A percentile compares a stretch with the other conserved stretches of the same genome.
These are phyloP conservation scores for Morpho helenor DNA, from an alignment of 2,888 invertebrate genomes.

Conservation along the genomic window DNA sequence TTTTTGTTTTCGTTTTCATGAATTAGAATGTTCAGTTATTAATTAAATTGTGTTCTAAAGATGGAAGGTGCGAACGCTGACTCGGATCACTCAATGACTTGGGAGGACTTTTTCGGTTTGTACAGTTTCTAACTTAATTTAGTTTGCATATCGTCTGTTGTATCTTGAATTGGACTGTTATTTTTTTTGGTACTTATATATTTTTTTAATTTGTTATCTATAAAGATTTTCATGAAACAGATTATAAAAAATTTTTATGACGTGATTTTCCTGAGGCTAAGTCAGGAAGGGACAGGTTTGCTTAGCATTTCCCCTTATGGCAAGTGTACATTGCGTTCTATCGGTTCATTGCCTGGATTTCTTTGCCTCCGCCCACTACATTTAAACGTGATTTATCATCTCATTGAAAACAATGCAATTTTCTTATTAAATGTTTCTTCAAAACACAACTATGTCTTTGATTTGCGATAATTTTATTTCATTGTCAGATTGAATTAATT, in stretches of 20 bases:
- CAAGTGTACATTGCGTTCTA: slow-evolving; percentile 37
- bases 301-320: slow-evolving; percentile 58
- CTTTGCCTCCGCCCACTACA: slow-evolving; percentile 31
- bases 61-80: slow-evolving; percentile 79
- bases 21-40: slow-evolving; percentile 42
- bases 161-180: background rate
- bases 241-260: slow-evolving; percentile 14
- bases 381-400: slow-evolving; percentile 48
- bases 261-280: slow-evolving; percentile 49
- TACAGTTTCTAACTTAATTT: slow-evolving; percentile 30
- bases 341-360: slow-evolving; percentile 41
- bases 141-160: background rate
- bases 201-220: background rate
- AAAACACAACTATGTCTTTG: background rate
- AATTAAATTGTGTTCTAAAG: slow-evolving; percentile 45
- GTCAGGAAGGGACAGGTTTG: slow-evolving; percentile 52
- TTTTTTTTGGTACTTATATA: background rate
- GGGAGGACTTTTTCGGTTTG: slow-evolving; percentile 87
- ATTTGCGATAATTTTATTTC: no score
- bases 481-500: no score
- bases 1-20: slow-evolving; percentile 27
- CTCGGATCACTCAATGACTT: slow-evolving; percentile 84
- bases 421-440: background rate
- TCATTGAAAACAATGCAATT: background rate
- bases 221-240: background rate